Evolutionary conservation across 2,113 vertebrate species (phyloP), one percentile per base, ranked within the genome.

Genomic region (Tinamus guttatus): DNA sequence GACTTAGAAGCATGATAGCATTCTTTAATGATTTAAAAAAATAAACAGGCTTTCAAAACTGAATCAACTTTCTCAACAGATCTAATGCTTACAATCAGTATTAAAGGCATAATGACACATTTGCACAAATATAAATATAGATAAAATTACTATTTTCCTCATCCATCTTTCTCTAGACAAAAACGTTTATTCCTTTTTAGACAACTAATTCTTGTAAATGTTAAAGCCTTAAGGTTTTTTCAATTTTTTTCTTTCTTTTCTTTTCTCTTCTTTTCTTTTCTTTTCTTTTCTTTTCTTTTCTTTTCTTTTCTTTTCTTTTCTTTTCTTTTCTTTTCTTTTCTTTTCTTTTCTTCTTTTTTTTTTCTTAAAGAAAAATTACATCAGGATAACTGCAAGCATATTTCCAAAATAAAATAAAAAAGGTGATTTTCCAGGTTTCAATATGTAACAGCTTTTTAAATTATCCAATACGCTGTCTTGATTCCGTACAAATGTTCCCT

Each of bases 401-500:
- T 97, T 98, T 98, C 95, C 91, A 95, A 97, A 97, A 93, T 94
- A 97, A 97, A 97, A 97, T 58, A 34, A 93, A 97, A 98, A 98
- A 98, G 96, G 94, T 97, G 96, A 91, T 96, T 97, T 98, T 97
- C 96, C 91, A 95, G 96, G 92, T 96, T 98, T 97, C 96, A 96
- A 96, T 97, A 97, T 97, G 96, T 95, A 97, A 97, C 97, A 98
- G 97, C 95, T 98, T 98, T 98, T 96, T 76, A 96, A 97, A 98
- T 97, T 97, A 94, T 90, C 90, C 95, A 97, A 97, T 98, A 97
- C 96, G 28, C 94, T 97, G 95, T 81, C 98, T 98, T 98, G 98
- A 98, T 98, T 98, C 97, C 58, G 96, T 96, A 98, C 98, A 98
- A 98, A 98, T 98, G 98, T 98, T 98, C 85, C 94, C 79, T 97